Evolutionary conservation across 2,113 vertebrate genomes (phyloP).

Genomic region (Lipotes vexillifer): DNA sequence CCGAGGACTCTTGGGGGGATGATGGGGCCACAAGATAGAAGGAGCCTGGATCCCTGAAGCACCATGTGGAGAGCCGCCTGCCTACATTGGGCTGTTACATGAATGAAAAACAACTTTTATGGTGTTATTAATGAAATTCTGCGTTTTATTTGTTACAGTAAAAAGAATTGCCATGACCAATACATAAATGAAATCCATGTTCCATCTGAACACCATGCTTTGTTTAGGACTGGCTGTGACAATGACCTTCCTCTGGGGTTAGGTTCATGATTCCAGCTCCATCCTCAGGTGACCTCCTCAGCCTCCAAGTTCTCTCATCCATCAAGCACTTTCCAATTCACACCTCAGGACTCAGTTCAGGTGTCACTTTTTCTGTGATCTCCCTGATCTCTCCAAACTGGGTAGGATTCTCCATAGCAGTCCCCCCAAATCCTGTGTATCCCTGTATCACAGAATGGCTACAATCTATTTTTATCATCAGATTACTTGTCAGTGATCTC

Average conservation of each 20-base stretch:
- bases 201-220: background rate
- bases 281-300: fast-evolving
- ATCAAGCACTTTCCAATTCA: background rate
- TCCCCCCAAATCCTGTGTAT: background rate
- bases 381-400: background rate
- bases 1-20: background rate
- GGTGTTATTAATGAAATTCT: background rate
- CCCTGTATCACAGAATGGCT: background rate
- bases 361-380: background rate
- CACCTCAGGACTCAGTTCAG: background rate
- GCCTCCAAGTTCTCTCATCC: background rate
- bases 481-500: background rate
- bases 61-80: background rate
- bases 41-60: background rate
- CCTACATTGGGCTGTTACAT: background rate
- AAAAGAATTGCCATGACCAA: background rate
- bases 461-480: background rate
- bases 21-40: background rate
- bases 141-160: background rate
- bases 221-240: background rate
- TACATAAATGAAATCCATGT: background rate
- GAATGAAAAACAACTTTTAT: background rate
- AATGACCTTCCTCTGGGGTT: fast-evolving
- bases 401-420: background rate
- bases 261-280: background rate